Evolutionary conservation across 1,140 invertebrate species (phyloP), one percentile per base, ranked within the genome.

Genomic region (Bombyx mandarina): DNA sequence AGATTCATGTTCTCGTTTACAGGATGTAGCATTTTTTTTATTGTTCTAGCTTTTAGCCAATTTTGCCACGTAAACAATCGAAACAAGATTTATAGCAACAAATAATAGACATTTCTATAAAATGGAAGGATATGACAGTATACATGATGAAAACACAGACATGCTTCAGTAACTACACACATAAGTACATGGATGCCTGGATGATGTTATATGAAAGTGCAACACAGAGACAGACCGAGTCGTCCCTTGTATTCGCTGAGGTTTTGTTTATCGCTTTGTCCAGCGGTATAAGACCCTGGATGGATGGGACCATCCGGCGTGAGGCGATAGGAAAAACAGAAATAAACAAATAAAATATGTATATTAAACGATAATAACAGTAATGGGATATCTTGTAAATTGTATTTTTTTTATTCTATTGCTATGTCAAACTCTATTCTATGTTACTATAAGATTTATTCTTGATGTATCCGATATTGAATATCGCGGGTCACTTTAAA

Each of bases 251-350:
- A 70, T 75, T 75, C 73, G 72, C 73, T 73, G 82, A 82, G 63
- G 80, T 65, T 82, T 83, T 79, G 79, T 81, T 86, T 74, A 82
- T 86, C 73, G 79, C 81, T 84, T 84, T 86, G 69, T 82, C 79
- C 80, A 82, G 74, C 75, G 79, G 76, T 75, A 86, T 83, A 77
- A 81, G 79, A 80, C 78, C 82, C 82, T 86, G 79, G 71, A 65
- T 71, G 62, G 68, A 68, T 67, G 56, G 65, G 67, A 67, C 70
- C 69, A 71, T 73, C 67, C 73, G 73, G 77, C 73, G 70, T 74
- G 69, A 71, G 74, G 69, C 73, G 72, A 67, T 66, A 73, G 61
- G 45, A 68, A 78, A 78, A 77, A 80, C 62, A 79, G 61, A 81
- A 75, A 79, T 56, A 73, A 73, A 70, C 58, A 79, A 75, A 80